Conservation (phyloP, 2,888 invertebrate species). For the Acronicta leporina region DNA sequence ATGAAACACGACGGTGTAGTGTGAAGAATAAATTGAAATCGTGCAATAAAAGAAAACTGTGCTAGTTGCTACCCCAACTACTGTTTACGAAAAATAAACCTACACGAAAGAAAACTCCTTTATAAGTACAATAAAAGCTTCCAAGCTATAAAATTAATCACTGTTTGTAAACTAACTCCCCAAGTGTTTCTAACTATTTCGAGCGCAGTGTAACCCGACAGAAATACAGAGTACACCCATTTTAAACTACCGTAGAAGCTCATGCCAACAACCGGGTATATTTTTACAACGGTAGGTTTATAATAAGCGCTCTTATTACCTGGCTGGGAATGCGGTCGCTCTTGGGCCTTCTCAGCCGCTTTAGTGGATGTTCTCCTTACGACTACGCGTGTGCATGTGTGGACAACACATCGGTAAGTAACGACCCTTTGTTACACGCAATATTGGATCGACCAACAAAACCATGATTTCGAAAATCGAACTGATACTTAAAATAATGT, state of each 20-base stretch:
- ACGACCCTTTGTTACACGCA: constrained; percentile 71
- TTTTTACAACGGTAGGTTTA: constrained; percentile 75
- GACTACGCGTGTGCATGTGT: constrained; percentile 89
- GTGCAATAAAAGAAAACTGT: constrained; percentile 80
- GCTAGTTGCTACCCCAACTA: constrained; percentile 72
- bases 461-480: constrained; percentile 27
- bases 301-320: constrained; percentile 86
- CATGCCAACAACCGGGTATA: constrained; percentile 81
- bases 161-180: constrained; percentile 54
- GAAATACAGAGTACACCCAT: constrained; percentile 72
- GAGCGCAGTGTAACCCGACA: constrained; percentile 82
- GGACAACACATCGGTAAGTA: constrained; percentile 88
- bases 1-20: constrained; percentile 64
- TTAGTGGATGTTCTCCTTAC: constrained; percentile 90
- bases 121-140: constrained; percentile 50
- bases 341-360: constrained; percentile 89
- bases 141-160: constrained; percentile 59
- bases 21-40: constrained; percentile 71
- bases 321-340: constrained; percentile 89
- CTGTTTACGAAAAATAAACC: constrained; percentile 59
- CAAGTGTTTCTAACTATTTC: constrained; percentile 54
- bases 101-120: constrained; percentile 47
- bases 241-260: constrained; percentile 78
- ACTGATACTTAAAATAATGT: neutral
- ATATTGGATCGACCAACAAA: constrained; percentile 75